Conservation (phyloP, 2,113 vertebrate genomes). For the Accipiter virgatus region DNA sequence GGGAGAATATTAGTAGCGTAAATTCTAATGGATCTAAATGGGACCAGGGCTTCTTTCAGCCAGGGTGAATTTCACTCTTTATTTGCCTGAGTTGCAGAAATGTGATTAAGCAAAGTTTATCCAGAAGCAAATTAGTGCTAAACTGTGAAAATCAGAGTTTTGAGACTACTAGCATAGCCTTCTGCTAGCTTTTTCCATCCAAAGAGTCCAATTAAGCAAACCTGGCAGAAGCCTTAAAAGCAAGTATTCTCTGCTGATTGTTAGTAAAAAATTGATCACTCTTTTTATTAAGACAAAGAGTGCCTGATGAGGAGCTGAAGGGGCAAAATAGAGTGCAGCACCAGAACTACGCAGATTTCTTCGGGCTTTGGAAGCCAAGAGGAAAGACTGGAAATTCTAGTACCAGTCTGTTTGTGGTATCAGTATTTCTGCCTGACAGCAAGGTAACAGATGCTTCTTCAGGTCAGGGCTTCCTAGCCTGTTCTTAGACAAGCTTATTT, state of each 20-base stretch:
- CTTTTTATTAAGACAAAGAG: neutral
- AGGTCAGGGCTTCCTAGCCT: neutral
- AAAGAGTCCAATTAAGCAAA: neutral
- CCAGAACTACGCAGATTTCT: neutral
- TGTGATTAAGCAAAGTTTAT: slow-evolving; percentile 27
- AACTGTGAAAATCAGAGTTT: slow-evolving; percentile 12
- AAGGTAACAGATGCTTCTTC: neutral
- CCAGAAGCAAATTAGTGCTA: neutral
- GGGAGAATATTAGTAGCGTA: neutral
- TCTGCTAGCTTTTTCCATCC: neutral
- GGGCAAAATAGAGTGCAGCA: neutral
- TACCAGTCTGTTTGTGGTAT: neutral
- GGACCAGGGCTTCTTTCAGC: neutral
- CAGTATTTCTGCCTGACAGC: neutral
- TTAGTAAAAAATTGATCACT: neutral
- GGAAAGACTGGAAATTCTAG: neutral
- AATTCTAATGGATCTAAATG: neutral
- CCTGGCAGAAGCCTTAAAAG: neutral
- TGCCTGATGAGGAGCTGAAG: neutral
- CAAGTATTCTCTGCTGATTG: neutral
- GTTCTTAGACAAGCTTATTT: neutral
- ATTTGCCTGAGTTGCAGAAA: neutral
- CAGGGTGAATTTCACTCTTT: neutral
- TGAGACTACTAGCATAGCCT: neutral
- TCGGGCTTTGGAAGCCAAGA: neutral